These are phyloP conservation scores for Pilophorus perplexus DNA, from an alignment of 2,888 invertebrate species.

Conservation along the genomic window DNA sequence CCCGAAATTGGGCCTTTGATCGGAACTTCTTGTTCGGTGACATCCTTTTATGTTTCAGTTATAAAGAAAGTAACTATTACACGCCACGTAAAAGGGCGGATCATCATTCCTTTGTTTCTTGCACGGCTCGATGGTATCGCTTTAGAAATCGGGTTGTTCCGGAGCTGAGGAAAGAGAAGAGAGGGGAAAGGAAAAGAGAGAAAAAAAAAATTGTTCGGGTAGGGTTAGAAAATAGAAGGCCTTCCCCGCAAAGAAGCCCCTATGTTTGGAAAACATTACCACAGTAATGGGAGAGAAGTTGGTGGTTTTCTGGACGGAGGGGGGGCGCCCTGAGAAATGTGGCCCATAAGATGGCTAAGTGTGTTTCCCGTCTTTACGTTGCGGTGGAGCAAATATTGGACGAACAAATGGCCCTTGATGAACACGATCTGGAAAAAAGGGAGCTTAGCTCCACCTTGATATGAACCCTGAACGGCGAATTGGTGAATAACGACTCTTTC, in stretches of 20 bases:
- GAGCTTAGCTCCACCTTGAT: too few relatives aligned
- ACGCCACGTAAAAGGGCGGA: neutral
- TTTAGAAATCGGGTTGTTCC: neutral
- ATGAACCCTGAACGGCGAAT: too few relatives aligned
- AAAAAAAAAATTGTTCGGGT: too few relatives aligned
- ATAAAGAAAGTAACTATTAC: neutral
- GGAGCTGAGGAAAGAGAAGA: too few relatives aligned
- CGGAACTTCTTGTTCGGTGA: conserved; percentile 2
- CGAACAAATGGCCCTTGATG: conserved; percentile 33
- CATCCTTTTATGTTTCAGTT: conserved; percentile 11
- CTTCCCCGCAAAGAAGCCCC: too few relatives aligned
- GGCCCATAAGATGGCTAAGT: conserved; percentile 19
- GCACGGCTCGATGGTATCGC: neutral
- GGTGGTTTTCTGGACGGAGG: neutral
- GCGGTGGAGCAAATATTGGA: conserved; percentile 27
- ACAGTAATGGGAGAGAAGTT: conserved; percentile 18
- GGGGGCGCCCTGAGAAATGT: conserved; percentile 11
- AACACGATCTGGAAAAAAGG: conserved; percentile 8
- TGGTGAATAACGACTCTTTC: neutral
- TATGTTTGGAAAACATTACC: conserved; percentile 37
- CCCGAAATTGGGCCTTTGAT: conserved; percentile 20
- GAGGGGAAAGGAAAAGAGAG: too few relatives aligned
- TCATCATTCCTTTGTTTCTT: conserved; percentile 5
- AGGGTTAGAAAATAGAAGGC: too few relatives aligned
- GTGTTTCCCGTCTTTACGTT: neutral